A percentile compares a stretch with the other conserved stretches of the same genome.
Evolutionary conservation across 1,140 invertebrate genomes (phyloP).

Genomic region (Himalopsyche phryganea): DNA sequence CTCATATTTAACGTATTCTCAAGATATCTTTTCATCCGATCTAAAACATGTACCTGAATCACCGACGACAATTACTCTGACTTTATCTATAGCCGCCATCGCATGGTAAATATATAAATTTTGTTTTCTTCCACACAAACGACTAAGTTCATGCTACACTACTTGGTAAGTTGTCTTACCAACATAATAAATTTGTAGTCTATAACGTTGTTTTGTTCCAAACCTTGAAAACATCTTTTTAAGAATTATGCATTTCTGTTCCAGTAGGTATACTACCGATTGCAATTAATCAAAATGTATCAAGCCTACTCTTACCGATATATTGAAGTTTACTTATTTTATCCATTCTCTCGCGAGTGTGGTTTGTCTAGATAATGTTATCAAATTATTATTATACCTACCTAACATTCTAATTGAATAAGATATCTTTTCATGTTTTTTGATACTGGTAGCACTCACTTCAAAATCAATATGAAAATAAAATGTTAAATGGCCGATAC

Average conservation of each 20-base stretch:
- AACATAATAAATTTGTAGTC: not conserved
- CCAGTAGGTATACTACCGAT: too few species aligned
- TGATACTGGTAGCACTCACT: slow-evolving; percentile 6
- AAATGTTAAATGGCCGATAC: slow-evolving; percentile 10
- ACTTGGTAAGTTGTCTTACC: not conserved
- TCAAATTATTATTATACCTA: too few species aligned
- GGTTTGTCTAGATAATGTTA: too few species aligned
- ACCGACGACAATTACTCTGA: slow-evolving; percentile 86
- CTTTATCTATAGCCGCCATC: slow-evolving; percentile 80
- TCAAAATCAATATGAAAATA: slow-evolving; percentile 18
- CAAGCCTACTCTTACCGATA: too few species aligned
- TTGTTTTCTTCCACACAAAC: not conserved
- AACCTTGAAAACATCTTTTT: too few species aligned
- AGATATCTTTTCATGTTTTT: too few species aligned
- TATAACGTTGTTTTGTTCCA: too few species aligned
- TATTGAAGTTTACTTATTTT: too few species aligned
- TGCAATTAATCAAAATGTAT: too few species aligned
- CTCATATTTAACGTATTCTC: not conserved
- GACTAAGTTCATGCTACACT: not conserved
- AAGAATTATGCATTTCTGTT: too few species aligned
- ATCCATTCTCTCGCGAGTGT: too few species aligned
- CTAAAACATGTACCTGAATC: slow-evolving; percentile 72
- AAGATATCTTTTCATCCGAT: not conserved
- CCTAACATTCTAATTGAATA: not conserved
- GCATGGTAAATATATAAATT: slow-evolving; percentile 15